Base-by-base conservation (phyloP, 2,888 invertebrate genomes). In the Blastobasis adustella region DNA sequence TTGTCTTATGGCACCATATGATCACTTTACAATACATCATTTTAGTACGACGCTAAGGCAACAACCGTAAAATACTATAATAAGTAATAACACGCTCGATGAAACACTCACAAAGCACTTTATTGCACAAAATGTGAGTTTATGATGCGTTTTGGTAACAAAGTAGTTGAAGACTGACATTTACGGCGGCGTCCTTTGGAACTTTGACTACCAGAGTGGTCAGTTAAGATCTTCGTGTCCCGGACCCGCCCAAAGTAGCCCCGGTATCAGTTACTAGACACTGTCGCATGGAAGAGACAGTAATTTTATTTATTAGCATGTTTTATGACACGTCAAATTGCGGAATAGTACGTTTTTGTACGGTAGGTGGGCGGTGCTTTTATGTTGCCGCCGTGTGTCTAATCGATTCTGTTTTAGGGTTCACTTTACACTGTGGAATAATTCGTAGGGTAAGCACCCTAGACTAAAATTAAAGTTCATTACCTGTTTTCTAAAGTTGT, bases 271-370 rank as follows among this genome's bases (percentile, higher is more conserved):
- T 71, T 69, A 51, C 65, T 65, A 58, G 63, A 67, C 65, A 73
- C 76, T 71, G 69, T 73, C 71, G 67, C 57, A 62, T 54, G 59
- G 58, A 65, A 65, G 69, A 68, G 76, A 69, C 69, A 73, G 77
- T 79, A 83, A 85, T 84, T 85, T 86, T 80, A 86, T 87, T 87
- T 86, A 86, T 86, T 85, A 78, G 71, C 69, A 49, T 66, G 72
- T 76, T 81, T 85, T 82, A 79, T 71, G 64, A 72, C 63, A 61
- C 69, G 76, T 79, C 74, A 77, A 75, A 80, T 80, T 81, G 80
- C 76, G 73, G 76, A 74, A 77, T 76, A 67, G 71, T 68, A 63
- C 62, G 53, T 58, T 64, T 61, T 67, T 64, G 68, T 67, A 53
- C 23, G 58, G 65, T 53, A 53, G 50, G 67, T 72, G 67, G 76